Evolutionary conservation across 2,888 invertebrate genomes (phyloP).

Genomic region (Smittia sp.): DNA sequence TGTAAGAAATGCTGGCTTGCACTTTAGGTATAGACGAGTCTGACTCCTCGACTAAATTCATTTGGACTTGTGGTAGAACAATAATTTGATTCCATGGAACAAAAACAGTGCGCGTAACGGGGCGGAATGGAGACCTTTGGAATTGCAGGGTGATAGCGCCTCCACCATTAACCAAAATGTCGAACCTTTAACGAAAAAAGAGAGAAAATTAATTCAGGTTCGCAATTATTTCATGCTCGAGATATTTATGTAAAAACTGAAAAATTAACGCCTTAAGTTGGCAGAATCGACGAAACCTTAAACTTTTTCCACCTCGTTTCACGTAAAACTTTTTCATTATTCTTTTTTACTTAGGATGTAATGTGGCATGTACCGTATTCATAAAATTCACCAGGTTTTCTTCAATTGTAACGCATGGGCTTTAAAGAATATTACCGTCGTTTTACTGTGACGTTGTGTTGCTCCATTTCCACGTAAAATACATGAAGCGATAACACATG

Average conservation of each 20-base stretch:
- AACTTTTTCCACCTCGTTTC: no score
- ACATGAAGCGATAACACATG: neutral
- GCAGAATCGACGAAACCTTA: no score
- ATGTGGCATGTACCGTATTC: slow-evolving; percentile 21
- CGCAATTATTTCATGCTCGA: neutral
- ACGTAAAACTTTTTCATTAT: neutral
- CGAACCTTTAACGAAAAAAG: slow-evolving; percentile 69
- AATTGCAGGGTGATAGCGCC: slow-evolving; percentile 96
- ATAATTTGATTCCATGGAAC: slow-evolving; percentile 99
- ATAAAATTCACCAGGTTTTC: neutral
- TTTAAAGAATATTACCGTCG: neutral
- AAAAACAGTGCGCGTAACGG: slow-evolving; percentile 82
- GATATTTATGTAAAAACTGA: no score
- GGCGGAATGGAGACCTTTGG: slow-evolving; percentile 90
- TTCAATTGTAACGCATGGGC: slow-evolving; percentile 4
- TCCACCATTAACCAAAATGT: slow-evolving; percentile 97
- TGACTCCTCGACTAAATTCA: slow-evolving; percentile 76
- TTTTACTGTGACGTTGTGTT: no score
- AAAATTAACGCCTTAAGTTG: no score
- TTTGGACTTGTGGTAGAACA: slow-evolving; percentile 81
- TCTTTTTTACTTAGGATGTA: neutral
- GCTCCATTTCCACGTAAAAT: no score
- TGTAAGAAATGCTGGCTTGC: slow-evolving; percentile 52
- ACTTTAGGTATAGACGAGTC: slow-evolving; percentile 48
- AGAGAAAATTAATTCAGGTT: neutral